Conservation (phyloP, 2,888 invertebrate species). For the Acanthoscelides obtectus region DNA sequence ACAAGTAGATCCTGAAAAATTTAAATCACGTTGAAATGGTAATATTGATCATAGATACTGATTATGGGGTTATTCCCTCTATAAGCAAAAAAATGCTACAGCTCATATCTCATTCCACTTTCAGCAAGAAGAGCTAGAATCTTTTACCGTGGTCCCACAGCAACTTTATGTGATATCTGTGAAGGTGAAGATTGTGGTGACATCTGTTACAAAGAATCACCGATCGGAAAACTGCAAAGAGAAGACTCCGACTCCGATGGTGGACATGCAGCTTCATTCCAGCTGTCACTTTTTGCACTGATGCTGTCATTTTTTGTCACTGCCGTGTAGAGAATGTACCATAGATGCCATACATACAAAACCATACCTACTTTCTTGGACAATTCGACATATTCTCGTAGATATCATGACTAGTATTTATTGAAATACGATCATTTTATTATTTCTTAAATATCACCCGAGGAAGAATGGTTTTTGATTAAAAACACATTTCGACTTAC, state of each 20-base stretch:
- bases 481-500: neutral
- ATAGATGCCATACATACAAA: neutral
- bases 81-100: neutral
- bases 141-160: slow-evolving; percentile 69
- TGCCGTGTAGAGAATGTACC: neutral
- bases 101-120: slow-evolving; percentile 19
- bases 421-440: no score
- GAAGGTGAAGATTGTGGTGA: slow-evolving; percentile 60
- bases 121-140: slow-evolving; percentile 77
- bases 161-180: slow-evolving; percentile 80
- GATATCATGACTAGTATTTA: no score
- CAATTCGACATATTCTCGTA: no score
- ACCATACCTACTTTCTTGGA: no score
- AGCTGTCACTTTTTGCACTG: neutral
- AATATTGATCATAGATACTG: neutral
- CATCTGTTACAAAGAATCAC: slow-evolving; percentile 39
- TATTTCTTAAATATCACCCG: no score
- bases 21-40: slow-evolving; percentile 1
- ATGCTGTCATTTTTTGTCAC: neutral
- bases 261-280: neutral
- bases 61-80: neutral
- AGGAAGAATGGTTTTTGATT: no score
- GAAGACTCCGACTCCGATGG: no score
- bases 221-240: neutral
- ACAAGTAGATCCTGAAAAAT: no score